These are phyloP conservation scores for Pheosia gnoma DNA, from an alignment of 2,888 invertebrate species.

Conservation along the genomic window DNA sequence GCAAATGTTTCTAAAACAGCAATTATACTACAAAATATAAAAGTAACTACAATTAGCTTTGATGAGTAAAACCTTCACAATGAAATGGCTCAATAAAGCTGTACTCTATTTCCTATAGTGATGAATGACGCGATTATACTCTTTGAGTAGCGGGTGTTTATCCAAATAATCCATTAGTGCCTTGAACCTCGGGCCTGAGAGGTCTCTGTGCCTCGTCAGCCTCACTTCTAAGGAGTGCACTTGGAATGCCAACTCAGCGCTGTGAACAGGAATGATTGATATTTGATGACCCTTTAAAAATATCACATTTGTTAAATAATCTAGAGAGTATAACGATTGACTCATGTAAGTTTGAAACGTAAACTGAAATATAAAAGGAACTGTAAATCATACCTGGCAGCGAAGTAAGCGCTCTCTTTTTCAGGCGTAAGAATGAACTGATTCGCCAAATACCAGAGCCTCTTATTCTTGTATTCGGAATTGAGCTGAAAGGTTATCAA, in stretches of 20 bases:
- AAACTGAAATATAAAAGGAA: too few relatives aligned
- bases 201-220: slow-evolving; percentile 84
- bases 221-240: slow-evolving; percentile 86
- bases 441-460: slow-evolving; percentile 83
- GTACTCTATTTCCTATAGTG: slow-evolving; percentile 36
- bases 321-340: too few relatives aligned
- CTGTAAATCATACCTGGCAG: slow-evolving; percentile 64
- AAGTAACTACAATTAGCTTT: neutral
- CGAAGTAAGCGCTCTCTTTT: slow-evolving; percentile 85
- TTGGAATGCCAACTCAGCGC: slow-evolving; percentile 73
- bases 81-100: neutral
- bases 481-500: slow-evolving; percentile 65
- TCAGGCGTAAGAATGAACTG: slow-evolving; percentile 84
- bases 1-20: neutral
- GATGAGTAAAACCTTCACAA: neutral
- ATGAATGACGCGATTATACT: slow-evolving; percentile 54
- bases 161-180: slow-evolving; percentile 66
- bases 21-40: neutral
- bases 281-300: neutral
- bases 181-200: slow-evolving; percentile 78
- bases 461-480: slow-evolving; percentile 78
- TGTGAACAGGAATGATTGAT: slow-evolving; percentile 30
- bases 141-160: slow-evolving; percentile 69
- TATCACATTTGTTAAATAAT: too few relatives aligned
- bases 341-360: too few relatives aligned